These are phyloP conservation scores for Drosophila yakuba DNA, from an alignment of 1,140 invertebrate genomes.

Conservation along the genomic window DNA sequence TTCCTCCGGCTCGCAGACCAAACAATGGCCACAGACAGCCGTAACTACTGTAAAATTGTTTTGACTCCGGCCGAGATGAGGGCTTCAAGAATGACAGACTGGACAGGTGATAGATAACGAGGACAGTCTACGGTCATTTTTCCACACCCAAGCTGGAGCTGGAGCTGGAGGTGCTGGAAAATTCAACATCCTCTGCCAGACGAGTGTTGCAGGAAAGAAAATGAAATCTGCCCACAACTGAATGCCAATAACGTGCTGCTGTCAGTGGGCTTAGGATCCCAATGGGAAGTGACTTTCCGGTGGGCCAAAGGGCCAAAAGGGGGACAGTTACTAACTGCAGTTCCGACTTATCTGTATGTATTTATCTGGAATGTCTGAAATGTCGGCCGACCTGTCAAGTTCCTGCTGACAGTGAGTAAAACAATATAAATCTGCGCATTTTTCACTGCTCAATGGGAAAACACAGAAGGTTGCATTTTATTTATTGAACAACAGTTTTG, in stretches of 20 bases:
- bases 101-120: conserved; percentile 60
- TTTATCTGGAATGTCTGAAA: conserved; percentile 50
- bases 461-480: background rate
- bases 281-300: conserved; percentile 17
- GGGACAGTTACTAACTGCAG: conserved; percentile 36
- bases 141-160: conserved; percentile 16
- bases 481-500: background rate
- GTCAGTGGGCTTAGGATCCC: conserved; percentile 41
- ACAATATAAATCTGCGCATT: conserved; percentile 44
- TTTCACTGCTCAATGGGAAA: conserved; percentile 12
- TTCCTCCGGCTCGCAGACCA: conserved; percentile 8
- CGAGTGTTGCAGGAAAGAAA: conserved; percentile 30
- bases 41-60: conserved; percentile 59
- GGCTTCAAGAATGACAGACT: conserved; percentile 28
- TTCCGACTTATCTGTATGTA: conserved; percentile 41
- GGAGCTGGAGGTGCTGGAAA: background rate
- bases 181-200: background rate
- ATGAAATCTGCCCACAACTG: conserved; percentile 58
- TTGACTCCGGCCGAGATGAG: conserved; percentile 26
- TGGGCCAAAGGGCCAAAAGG: background rate
- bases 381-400: conserved; percentile 32
- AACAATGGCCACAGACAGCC: conserved; percentile 39
- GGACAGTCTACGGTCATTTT: conserved; percentile 58
- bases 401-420: conserved; percentile 39
- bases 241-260: conserved; percentile 59